A percentile compares a stretch with the other conserved stretches of the same genome.
These are phyloP conservation scores for Tiliqua scincoides DNA, from an alignment of 2,113 vertebrate genomes.

Conservation along the genomic window DNA sequence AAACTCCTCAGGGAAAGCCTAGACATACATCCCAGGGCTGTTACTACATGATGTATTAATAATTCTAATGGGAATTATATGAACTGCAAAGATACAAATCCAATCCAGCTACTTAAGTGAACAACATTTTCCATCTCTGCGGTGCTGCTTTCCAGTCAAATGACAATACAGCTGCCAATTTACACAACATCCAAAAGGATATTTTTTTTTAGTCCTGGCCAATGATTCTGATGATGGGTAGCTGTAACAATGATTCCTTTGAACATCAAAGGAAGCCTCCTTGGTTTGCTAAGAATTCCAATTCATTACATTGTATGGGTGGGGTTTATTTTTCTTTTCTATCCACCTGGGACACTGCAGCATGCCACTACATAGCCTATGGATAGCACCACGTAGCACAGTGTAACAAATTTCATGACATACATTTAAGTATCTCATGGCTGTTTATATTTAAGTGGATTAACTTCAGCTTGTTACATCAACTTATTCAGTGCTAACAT, in stretches of 20 bases:
- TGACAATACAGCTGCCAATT: slow-evolving; percentile 38
- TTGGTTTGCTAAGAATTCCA: slow-evolving; percentile 68
- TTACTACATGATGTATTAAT: not conserved
- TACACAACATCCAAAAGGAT: slow-evolving; percentile 37
- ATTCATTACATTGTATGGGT: slow-evolving; percentile 62
- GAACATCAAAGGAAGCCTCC: slow-evolving; percentile 54
- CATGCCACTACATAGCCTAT: slow-evolving; percentile 32
- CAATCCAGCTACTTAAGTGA: not conserved
- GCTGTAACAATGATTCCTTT: slow-evolving; percentile 55
- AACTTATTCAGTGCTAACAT: not conserved
- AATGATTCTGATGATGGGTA: slow-evolving; percentile 46
- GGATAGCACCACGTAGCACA: slow-evolving; percentile 55
- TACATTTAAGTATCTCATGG: slow-evolving; percentile 58
- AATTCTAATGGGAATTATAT: not conserved
- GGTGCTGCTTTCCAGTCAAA: slow-evolving; percentile 18
- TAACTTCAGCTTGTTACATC: not conserved
- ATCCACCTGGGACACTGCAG: slow-evolving; percentile 50
- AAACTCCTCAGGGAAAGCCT: not conserved
- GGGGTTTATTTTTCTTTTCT: slow-evolving; percentile 60
- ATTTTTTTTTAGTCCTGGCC: slow-evolving; percentile 17
- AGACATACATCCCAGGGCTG: not conserved
- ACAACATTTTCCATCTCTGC: slow-evolving; percentile 15
- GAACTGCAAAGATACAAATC: not conserved
- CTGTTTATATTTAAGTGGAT: slow-evolving; percentile 60
- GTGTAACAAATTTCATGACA: slow-evolving; percentile 57